Evolutionary conservation across 2,888 invertebrate genomes (phyloP).

Genomic region (Odontothrips loti): DNA sequence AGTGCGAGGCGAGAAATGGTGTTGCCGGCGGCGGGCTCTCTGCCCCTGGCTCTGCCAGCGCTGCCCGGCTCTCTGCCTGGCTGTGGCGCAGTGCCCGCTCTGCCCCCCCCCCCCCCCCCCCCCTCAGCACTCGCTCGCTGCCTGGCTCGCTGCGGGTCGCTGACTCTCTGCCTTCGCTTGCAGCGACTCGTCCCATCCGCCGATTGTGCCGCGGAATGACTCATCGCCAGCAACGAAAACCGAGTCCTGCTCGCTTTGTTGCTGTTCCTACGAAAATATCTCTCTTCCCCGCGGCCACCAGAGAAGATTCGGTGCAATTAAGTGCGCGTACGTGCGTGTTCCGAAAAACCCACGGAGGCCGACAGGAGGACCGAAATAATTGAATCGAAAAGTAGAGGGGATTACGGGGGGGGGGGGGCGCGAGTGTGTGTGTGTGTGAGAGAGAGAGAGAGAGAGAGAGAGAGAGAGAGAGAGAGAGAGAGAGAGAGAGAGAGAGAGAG

Average conservation of each 20-base stretch:
- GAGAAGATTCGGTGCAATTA: no score
- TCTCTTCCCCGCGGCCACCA: no score
- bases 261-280: not conserved
- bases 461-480: not conserved
- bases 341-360: no score
- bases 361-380: no score
- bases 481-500: not conserved
- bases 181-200: not conserved
- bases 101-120: not conserved
- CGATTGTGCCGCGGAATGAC: not conserved
- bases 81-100: not conserved
- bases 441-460: no score
- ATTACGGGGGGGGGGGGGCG: no score
- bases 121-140: not conserved
- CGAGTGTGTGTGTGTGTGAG: no score
- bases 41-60: not conserved
- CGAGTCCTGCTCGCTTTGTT: not conserved
- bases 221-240: not conserved
- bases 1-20: no score
- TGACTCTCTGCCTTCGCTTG: not conserved
- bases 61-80: not conserved
- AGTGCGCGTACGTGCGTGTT: no score
- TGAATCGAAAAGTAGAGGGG: no score
- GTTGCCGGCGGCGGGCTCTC: no score
- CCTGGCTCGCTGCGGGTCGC: not conserved